A percentile compares a stretch with the other conserved stretches of the same genome.
Evolutionary conservation across 2,797 vertebrate species (phyloP).

Genomic region (Oceanodroma leucorhoa): DNA sequence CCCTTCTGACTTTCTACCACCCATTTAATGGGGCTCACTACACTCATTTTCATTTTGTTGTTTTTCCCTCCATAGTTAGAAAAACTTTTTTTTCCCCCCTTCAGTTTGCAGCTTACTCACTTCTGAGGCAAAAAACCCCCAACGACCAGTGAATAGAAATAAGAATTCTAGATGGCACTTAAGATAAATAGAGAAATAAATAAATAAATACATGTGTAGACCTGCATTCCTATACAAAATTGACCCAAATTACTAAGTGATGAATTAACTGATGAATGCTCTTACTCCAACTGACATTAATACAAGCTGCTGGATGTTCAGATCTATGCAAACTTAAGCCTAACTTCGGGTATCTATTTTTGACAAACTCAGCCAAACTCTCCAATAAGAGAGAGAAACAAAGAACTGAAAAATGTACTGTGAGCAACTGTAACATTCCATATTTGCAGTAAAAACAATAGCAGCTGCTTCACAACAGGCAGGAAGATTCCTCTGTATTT

Average conservation of each 20-base stretch:
- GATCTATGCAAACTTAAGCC: background rate
- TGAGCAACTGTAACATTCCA: background rate
- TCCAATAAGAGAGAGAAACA: background rate
- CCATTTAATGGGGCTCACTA: background rate
- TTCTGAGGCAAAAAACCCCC: background rate
- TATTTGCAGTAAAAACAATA: background rate
- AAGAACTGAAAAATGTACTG: background rate
- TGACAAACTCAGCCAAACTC: background rate
- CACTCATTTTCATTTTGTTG: background rate
- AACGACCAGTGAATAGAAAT: background rate
- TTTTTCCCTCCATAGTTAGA: background rate
- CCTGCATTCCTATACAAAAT: background rate
- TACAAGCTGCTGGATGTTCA: background rate
- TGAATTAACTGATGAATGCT: background rate
- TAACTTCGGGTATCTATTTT: background rate
- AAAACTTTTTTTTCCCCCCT: background rate
- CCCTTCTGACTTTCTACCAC: background rate
- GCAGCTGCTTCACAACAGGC: background rate
- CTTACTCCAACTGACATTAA: background rate
- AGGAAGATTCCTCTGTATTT: background rate
- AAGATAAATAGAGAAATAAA: background rate
- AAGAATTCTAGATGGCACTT: background rate
- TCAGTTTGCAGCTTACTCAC: background rate
- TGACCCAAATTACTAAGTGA: background rate
- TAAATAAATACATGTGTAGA: background rate